Percentiles rank a stretch among this genome's conserved stretches.
These are phyloP conservation scores for Bombus confusus DNA, from an alignment of 1,140 invertebrate genomes.

Conservation along the genomic window DNA sequence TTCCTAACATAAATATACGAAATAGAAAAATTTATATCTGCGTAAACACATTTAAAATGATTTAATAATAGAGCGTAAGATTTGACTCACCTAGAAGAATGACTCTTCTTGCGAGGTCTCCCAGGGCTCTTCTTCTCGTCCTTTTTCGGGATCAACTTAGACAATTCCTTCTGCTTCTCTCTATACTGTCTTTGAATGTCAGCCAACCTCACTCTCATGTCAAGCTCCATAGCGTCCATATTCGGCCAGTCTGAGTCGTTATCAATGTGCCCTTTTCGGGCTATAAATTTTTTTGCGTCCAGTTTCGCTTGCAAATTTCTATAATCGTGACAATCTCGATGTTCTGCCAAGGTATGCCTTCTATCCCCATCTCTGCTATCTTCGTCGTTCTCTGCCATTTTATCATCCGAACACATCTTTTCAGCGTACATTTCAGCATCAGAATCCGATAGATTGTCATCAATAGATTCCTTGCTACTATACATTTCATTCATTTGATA, in stretches of 20 bases:
- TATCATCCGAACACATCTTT: conserved; percentile 38
- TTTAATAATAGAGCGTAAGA: not conserved
- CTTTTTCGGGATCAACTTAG: conserved; percentile 86
- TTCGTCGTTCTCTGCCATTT: not conserved
- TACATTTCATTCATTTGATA: not conserved
- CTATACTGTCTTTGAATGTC: conserved; percentile 91
- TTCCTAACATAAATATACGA: no score
- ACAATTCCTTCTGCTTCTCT: conserved; percentile 91
- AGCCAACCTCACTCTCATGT: conserved; percentile 90
- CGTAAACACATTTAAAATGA: no score
- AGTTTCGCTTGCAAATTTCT: conserved; percentile 80
- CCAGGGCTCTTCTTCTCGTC: conserved; percentile 75
- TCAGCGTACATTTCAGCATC: conserved; percentile 57
- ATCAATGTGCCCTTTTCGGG: conserved; percentile 68
- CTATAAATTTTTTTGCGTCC: conserved; percentile 81
- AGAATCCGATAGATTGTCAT: conserved; percentile 64
- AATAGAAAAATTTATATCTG: no score
- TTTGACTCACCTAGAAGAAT: conserved; percentile 74
- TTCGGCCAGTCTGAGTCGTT: conserved; percentile 83
- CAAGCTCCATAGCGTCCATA: conserved; percentile 89
- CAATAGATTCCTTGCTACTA: conserved; percentile 2
- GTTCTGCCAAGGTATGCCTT: not conserved
- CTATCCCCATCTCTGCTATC: not conserved
- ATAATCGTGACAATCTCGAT: conserved; percentile 73
- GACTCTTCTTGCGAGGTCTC: conserved; percentile 76